Evolutionary conservation across 2,888 invertebrate species (phyloP).

Genomic region (Tenthredo distinguenda): DNA sequence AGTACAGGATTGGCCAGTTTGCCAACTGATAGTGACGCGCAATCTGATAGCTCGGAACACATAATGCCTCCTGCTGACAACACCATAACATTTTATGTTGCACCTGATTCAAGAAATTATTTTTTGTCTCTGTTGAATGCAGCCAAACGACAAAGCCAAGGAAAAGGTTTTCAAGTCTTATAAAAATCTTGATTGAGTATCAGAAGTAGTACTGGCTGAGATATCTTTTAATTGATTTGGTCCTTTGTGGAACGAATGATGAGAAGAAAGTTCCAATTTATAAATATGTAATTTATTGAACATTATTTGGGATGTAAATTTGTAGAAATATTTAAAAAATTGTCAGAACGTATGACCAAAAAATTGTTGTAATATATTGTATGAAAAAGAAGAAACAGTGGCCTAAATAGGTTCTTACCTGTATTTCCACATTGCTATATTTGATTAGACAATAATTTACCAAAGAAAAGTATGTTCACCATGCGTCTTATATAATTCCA

Average conservation of each 20-base stretch:
- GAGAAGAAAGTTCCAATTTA: slow-evolving; percentile 8
- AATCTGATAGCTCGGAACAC: slow-evolving; percentile 69
- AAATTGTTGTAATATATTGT: slow-evolving; percentile 36
- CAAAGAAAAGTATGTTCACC: not conserved
- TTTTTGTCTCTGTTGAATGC: slow-evolving; percentile 79
- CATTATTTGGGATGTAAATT: slow-evolving; percentile 45
- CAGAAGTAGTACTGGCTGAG: not conserved
- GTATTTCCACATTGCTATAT: not conserved
- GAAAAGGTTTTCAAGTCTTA: slow-evolving; percentile 80
- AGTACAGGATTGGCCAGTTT: slow-evolving; percentile 73
- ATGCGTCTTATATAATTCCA: not conserved
- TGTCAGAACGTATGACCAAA: slow-evolving; percentile 20
- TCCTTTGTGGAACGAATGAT: not conserved
- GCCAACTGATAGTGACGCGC: slow-evolving; percentile 71
- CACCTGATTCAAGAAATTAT: slow-evolving; percentile 78
- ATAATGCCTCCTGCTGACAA: slow-evolving; percentile 67
- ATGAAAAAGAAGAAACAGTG: not conserved
- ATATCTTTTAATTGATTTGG: not conserved
- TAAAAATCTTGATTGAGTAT: slow-evolving; percentile 61
- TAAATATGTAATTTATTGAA: slow-evolving; percentile 41
- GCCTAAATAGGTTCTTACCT: not conserved
- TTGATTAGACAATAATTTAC: not conserved
- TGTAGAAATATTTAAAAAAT: slow-evolving; percentile 18
- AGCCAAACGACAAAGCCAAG: slow-evolving; percentile 80
- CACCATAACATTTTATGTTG: slow-evolving; percentile 72